Conservation (phyloP, 2,797 vertebrate species). For the Sebastes kiyomatsui region DNA sequence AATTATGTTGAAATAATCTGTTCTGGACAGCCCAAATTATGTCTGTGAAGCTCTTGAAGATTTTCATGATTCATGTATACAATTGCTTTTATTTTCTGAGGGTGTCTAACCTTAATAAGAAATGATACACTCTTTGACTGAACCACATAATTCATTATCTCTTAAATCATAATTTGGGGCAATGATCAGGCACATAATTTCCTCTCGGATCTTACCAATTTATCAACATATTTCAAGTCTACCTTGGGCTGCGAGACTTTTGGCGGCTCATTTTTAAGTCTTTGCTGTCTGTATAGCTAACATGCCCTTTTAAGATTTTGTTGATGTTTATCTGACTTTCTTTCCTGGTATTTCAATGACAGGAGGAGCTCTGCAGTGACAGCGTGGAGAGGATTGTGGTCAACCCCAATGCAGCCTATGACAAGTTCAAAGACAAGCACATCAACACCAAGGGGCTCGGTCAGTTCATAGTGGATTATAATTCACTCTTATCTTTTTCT, state of each 20-base stretch:
- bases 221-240: conserved; percentile 35
- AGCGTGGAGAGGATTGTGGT: conserved; percentile 98
- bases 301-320: neutral
- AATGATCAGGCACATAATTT: conserved; percentile 39
- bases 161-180: conserved; percentile 31
- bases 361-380: conserved; percentile 97
- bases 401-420: conserved; percentile 96
- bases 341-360: conserved; percentile 42
- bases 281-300: conserved; percentile 3
- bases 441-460: conserved; percentile 91
- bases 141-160: conserved; percentile 1
- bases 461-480: conserved; percentile 66
- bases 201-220: conserved; percentile 19
- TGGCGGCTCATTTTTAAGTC: conserved; percentile 6
- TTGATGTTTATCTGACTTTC: conserved; percentile 9
- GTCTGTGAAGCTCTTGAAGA: conserved; percentile 1
- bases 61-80: conserved; percentile 27
- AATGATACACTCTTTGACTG: neutral
- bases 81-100: conserved; percentile 29
- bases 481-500: neutral
- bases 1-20: conserved; percentile 35
- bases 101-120: conserved; percentile 9
- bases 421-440: conserved; percentile 98
- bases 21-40: neutral
- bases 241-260: conserved; percentile 22